phyloP scores from a whole-genome alignment of 1,140 invertebrate species.

The Anastatus disparis region DNA sequence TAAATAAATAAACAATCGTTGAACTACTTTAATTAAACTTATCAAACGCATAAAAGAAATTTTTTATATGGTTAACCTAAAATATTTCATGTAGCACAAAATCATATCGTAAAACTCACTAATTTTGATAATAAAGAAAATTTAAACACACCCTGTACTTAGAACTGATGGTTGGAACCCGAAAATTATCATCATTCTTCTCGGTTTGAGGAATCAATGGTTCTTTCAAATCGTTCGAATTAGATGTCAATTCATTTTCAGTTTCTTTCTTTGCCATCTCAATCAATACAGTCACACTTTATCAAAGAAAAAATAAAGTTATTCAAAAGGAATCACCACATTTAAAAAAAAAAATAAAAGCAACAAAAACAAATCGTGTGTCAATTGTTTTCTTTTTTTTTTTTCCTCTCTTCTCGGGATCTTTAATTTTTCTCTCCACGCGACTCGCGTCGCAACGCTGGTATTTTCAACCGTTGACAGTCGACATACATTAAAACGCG shows the following conservation, averaged over 20 bases:
- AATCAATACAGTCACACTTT: too few relatives aligned
- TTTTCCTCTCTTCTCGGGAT: neutral
- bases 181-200: constrained; percentile 22
- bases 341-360: too few relatives aligned
- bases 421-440: too few relatives aligned
- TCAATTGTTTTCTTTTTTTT: neutral
- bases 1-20: too few relatives aligned
- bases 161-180: neutral
- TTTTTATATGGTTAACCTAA: neutral
- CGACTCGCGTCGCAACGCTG: neutral
- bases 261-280: constrained; percentile 19
- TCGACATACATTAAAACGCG: neutral
- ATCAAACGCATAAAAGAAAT: too few relatives aligned
- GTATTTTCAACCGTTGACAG: neutral
- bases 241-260: neutral
- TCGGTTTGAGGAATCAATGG: neutral
- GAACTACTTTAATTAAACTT: too few relatives aligned
- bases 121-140: neutral
- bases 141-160: constrained; percentile 8
- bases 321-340: too few relatives aligned
- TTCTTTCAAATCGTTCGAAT: constrained; percentile 8
- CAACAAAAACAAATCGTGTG: neutral
- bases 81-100: neutral
- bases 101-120: neutral
- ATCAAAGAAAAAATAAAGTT: too few relatives aligned